phyloP scores from a whole-genome alignment of 2,888 invertebrate species.

The Smittia aterrima region DNA sequence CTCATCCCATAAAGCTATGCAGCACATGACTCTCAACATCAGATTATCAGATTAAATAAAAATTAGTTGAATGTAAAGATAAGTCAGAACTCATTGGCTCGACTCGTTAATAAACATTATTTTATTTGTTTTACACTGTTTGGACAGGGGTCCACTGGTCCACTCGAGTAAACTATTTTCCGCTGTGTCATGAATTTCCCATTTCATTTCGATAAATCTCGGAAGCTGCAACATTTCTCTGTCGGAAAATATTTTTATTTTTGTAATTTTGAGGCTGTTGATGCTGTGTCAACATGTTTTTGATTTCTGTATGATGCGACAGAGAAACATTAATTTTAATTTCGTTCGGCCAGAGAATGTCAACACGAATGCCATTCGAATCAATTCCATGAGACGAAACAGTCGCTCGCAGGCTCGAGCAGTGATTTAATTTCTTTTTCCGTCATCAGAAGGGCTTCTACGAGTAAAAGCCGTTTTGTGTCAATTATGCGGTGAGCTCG shows the following conservation, averaged over 20 bases:
- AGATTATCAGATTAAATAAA: constrained; percentile 42
- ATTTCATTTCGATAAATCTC: constrained; percentile 33
- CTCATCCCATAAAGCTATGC: background rate
- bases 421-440: background rate
- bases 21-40: background rate
- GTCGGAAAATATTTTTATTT: background rate
- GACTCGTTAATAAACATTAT: background rate
- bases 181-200: constrained; percentile 29
- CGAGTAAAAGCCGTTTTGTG: no score
- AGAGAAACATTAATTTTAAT: constrained; percentile 2
- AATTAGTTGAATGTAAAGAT: constrained; percentile 29
- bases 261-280: background rate
- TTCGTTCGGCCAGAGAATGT: background rate
- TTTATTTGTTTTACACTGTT: background rate
- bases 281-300: constrained; percentile 22
- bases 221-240: background rate
- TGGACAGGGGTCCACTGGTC: no score
- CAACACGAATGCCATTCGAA: constrained; percentile 17
- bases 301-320: background rate
- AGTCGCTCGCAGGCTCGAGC: background rate
- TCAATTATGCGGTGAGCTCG: no score
- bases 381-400: background rate
- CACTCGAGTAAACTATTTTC: background rate
- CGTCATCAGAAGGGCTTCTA: no score
- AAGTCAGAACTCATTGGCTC: background rate